phyloP scores from a whole-genome alignment of 2,797 vertebrate species.

The Ibycter americanus region DNA sequence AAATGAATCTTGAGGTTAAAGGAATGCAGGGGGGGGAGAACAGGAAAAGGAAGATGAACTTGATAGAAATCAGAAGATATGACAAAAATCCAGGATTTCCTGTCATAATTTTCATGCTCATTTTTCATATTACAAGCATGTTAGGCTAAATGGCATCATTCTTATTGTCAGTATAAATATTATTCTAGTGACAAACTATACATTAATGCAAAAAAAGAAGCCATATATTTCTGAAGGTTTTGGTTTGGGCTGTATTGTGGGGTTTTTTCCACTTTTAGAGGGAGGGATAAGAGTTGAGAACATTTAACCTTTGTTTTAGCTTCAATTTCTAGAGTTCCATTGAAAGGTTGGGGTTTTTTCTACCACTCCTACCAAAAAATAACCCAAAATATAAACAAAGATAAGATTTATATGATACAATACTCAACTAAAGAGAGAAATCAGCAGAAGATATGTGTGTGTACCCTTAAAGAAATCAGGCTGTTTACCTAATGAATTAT shows the following conservation, averaged over 20 bases:
- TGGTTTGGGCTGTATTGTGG: not conserved
- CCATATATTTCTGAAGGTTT: not conserved
- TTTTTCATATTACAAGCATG: not conserved
- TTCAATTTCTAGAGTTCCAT: not conserved
- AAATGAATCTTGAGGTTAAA: not conserved
- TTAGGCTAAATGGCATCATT: not conserved
- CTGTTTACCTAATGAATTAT: not conserved
- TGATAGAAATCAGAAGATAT: not conserved
- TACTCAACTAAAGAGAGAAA: not conserved
- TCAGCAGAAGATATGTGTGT: not conserved
- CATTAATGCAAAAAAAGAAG: not conserved
- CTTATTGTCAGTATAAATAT: not conserved
- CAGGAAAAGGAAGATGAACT: not conserved
- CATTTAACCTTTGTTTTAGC: not conserved
- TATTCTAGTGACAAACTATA: not conserved
- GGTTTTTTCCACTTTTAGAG: not conserved
- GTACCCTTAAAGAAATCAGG: not conserved
- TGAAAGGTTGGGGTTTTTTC: not conserved
- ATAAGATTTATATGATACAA: not conserved
- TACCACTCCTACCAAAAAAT: not conserved
- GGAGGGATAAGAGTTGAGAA: not conserved
- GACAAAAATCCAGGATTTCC: not conserved
- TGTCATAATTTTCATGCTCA: not conserved
- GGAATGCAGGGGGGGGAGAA: rapidly evolving
- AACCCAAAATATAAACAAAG: not conserved